Evolutionary conservation across 2,113 vertebrate genomes (phyloP).

Genomic region (Motacilla tschutschensis): DNA sequence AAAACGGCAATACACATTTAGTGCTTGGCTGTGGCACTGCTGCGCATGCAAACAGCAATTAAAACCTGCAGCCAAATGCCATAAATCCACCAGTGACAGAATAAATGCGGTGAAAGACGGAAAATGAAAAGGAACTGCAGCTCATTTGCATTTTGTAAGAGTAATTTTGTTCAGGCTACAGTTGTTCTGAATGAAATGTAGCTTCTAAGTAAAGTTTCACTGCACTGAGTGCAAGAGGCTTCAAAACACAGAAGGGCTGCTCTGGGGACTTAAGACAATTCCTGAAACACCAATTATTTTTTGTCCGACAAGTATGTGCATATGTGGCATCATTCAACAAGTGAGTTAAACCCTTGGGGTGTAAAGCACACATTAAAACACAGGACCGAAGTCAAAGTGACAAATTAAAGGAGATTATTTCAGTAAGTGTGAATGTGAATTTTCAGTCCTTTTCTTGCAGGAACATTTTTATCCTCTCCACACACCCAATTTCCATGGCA

Average conservation of each 20-base stretch:
- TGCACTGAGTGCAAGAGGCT: not conserved
- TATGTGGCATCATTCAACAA: not conserved
- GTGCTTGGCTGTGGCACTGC: not conserved
- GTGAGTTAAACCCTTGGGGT: not conserved
- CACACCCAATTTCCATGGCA: not conserved
- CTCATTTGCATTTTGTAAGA: constrained; percentile 33
- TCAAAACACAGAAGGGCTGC: not conserved
- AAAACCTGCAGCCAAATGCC: constrained; percentile 17
- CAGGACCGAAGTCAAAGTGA: not conserved
- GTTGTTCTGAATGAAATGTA: not conserved
- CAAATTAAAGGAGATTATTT: not conserved
- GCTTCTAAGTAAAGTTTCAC: not conserved
- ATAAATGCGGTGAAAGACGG: not conserved
- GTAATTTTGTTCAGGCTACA: constrained; percentile 1
- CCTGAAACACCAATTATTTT: not conserved
- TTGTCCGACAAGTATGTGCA: not conserved
- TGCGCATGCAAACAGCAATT: constrained; percentile 30
- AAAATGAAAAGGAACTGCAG: constrained; percentile 21
- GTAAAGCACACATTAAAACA: not conserved
- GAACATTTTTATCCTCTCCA: not conserved
- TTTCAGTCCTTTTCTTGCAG: not conserved
- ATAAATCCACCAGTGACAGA: constrained; percentile 13
- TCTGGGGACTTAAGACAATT: not conserved
- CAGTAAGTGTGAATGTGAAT: not conserved
- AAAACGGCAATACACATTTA: not conserved